These are phyloP conservation scores for Pocillopora damicornis DNA, from an alignment of 64 coral and sea anemone genomes.

Conservation along the genomic window DNA sequence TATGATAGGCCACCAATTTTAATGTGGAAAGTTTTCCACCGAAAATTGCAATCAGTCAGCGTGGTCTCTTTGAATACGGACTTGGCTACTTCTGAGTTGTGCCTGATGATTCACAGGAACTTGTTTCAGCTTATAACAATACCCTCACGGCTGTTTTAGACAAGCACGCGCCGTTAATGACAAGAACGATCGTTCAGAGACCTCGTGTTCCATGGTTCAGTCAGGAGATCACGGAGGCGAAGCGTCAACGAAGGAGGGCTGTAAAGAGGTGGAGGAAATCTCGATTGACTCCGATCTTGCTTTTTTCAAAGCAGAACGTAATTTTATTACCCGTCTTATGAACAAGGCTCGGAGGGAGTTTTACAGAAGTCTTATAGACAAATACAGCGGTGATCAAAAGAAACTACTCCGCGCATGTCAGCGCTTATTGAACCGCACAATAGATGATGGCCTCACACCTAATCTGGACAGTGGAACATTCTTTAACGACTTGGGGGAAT, in stretches of 20 bases:
- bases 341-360: conserved; percentile 36
- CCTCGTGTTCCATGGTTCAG: conserved; percentile 55
- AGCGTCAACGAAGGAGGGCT: conserved; percentile 22
- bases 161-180: conserved; percentile 9
- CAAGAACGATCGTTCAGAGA: neutral
- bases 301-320: conserved; percentile 26
- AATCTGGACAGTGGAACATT: conserved; percentile 17
- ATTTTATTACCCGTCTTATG: conserved; percentile 2
- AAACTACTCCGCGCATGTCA: conserved; percentile 24
- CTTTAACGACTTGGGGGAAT: conserved; percentile 15
- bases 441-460: conserved; percentile 38
- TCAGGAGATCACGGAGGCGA: conserved; percentile 36
- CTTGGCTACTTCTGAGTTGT: neutral
- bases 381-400: conserved; percentile 30
- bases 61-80: neutral
- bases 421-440: conserved; percentile 27
- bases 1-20: no score
- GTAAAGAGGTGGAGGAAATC: conserved; percentile 39
- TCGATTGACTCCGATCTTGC: conserved; percentile 3
- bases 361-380: conserved; percentile 20
- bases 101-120: neutral
- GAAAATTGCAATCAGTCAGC: neutral
- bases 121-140: neutral
- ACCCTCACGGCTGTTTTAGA: neutral
- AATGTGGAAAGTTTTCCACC: no score